Evolutionary conservation across 1,140 invertebrate genomes (phyloP), one percentile per base, ranked within the genome.

Genomic region (Cecropterus lyciades): DNA sequence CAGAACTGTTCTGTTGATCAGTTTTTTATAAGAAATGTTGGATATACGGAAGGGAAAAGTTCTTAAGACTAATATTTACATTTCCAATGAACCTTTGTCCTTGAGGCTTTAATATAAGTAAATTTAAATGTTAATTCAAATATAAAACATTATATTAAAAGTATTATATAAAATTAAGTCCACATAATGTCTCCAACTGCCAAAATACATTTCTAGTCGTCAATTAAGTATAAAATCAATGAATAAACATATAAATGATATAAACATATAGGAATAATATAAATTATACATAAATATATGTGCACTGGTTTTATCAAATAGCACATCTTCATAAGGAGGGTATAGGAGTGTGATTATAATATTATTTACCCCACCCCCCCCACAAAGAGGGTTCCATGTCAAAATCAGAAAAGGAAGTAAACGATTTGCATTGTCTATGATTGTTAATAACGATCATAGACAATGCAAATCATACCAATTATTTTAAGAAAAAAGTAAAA

Each of bases 221-320:
- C 68, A 70, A 70, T 70, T 70, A 70, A 65, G 56, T 17, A 46
- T 70, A 57, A 71, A 55, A 51, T 57, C 55, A 57, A 57, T 45
- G 37, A 56, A 57, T 57, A 27, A 57, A 57, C 17, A 57, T 45
- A 57, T 45, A 24, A 43, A 43, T 56, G 40, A 24, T 43, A 45
- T 20, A 20, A 20, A 52, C 17, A 52, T 30, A 8, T 33, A 33
- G 49, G 14, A 43, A 9, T 15, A 43, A 45, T 16, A 9, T 24
- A 45, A 15, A 45, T 43, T 43, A 57, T 20, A 56, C 27, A 30
- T 30, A 30, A 30, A 30, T 45, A 20, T 24, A 56, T 27, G 8
- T 42, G 53, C 53, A 56, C 53, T 56, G 40, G 53, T 56, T 56
- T 56, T 43, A 24, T 43, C 17, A 10, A 24, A 24, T 9, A 17